Conservation (phyloP, 64 coral and sea anemone species). For the Exaiptasia diaphana region DNA sequence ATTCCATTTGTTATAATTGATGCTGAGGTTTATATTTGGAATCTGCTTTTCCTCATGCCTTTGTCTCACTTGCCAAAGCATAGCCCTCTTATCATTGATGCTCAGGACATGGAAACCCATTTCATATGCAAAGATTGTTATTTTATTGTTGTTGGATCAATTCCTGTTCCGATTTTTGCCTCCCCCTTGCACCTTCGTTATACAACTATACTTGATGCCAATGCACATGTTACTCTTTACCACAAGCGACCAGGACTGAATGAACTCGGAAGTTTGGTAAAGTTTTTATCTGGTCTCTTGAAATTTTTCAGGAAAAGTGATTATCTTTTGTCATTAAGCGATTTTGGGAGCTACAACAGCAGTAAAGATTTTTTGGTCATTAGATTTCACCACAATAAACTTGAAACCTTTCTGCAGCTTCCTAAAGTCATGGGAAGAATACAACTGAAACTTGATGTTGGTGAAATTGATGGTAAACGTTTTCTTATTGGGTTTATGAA, state of each 20-base stretch:
- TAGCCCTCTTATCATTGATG: slow-evolving; percentile 40
- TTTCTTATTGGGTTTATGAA: slow-evolving; percentile 70
- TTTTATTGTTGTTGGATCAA: slow-evolving; percentile 38
- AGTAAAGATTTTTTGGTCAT: slow-evolving; percentile 50
- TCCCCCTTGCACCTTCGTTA: slow-evolving; percentile 46
- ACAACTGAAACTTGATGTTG: slow-evolving; percentile 4
- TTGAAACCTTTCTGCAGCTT: slow-evolving; percentile 22
- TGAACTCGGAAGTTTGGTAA: slow-evolving; percentile 24
- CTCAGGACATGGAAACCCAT: slow-evolving; percentile 60
- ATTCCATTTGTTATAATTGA: slow-evolving; percentile 48
- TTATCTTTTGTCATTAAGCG: slow-evolving; percentile 42
- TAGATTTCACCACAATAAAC: slow-evolving; percentile 23
- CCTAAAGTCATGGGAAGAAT: slow-evolving; percentile 18
- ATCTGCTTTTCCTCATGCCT: slow-evolving; percentile 35
- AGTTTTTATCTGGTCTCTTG: slow-evolving; percentile 39
- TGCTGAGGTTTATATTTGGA: slow-evolving; percentile 54
- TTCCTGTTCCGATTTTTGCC: slow-evolving; percentile 67
- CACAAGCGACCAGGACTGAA: slow-evolving; percentile 42
- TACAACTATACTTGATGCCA: slow-evolving; percentile 10
- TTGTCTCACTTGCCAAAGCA: slow-evolving; percentile 55
- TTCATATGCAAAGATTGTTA: slow-evolving; percentile 74
- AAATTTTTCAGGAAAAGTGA: slow-evolving; percentile 46
- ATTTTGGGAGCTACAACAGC: slow-evolving; percentile 41
- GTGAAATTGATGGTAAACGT: slow-evolving; percentile 38
- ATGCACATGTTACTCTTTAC: slow-evolving; percentile 48